A percentile compares a stretch with the other conserved stretches of the same genome.
phyloP scores from a whole-genome alignment of 2,888 invertebrate genomes.

The Tryphoninae sp. region DNA sequence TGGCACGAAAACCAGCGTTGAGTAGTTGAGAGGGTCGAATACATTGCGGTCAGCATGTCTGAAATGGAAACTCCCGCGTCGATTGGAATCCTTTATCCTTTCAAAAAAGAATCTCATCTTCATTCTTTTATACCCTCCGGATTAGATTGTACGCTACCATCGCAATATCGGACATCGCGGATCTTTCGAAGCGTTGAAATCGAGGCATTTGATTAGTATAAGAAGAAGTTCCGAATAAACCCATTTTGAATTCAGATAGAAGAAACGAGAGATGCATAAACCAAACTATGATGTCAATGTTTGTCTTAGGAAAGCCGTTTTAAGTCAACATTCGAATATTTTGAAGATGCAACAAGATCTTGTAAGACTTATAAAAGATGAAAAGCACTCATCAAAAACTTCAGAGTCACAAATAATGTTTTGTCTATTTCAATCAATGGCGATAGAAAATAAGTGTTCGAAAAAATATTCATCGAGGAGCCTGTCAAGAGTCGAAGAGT shows the following conservation, averaged over 20 bases:
- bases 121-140: not conserved
- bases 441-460: no score
- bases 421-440: not conserved
- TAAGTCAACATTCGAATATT: not conserved
- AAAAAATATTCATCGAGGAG: no score
- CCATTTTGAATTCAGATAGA: not conserved
- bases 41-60: conserved; percentile 42
- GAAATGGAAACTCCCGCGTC: conserved; percentile 41
- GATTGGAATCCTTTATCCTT: conserved; percentile 45
- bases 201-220: not conserved
- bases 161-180: not conserved
- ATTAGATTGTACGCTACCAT: conserved; percentile 7
- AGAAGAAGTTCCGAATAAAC: not conserved
- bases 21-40: conserved; percentile 33
- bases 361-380: not conserved
- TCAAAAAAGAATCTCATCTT: conserved; percentile 11
- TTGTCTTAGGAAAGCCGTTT: not conserved
- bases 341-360: not conserved
- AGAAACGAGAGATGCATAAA: no score
- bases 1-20: conserved; percentile 40
- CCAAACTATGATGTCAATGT: not conserved
- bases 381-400: not conserved
- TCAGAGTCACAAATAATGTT: not conserved
- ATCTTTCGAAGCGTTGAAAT: not conserved
- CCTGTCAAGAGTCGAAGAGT: no score